Conservation (phyloP, 2,888 invertebrate genomes). For the Andricus curvator region DNA sequence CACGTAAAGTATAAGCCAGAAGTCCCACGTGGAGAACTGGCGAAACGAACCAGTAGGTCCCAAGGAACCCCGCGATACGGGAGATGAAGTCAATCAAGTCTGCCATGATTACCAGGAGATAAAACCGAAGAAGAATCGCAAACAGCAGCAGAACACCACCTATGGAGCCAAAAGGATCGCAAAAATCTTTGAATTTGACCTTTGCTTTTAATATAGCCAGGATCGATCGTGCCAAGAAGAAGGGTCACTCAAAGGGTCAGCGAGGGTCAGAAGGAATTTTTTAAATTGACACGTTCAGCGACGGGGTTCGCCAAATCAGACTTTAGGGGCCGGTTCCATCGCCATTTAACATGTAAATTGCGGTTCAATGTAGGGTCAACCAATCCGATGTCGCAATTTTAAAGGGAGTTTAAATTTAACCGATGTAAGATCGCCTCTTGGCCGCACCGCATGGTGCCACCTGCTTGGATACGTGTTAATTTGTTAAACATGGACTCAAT, state of each 20-base stretch:
- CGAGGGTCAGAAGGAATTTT: slow-evolving; percentile 35
- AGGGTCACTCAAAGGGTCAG: slow-evolving; percentile 16
- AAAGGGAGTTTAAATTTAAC: slow-evolving; percentile 34
- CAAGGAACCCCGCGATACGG: neutral
- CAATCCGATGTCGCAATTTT: slow-evolving; percentile 38
- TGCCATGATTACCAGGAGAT: neutral
- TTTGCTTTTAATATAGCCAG: slow-evolving; percentile 29
- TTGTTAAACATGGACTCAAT: slow-evolving; percentile 40
- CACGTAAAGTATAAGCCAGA: slow-evolving; percentile 66
- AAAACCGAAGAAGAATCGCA: slow-evolving; percentile 5
- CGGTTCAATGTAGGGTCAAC: slow-evolving; percentile 35
- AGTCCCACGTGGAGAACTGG: slow-evolving; percentile 49
- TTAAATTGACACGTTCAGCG: slow-evolving; percentile 37
- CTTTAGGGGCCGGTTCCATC: slow-evolving; percentile 36
- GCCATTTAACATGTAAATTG: slow-evolving; percentile 40
- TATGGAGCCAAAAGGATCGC: slow-evolving; percentile 7
- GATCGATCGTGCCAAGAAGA: slow-evolving; percentile 22
- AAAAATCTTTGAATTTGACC: slow-evolving; percentile 5
- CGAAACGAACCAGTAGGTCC: slow-evolving; percentile 36
- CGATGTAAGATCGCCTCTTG: slow-evolving; percentile 21
- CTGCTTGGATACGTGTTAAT: slow-evolving; percentile 24
- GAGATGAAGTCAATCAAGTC: slow-evolving; percentile 4
- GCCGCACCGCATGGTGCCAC: slow-evolving; percentile 33
- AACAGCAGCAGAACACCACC: slow-evolving; percentile 19
- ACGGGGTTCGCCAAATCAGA: slow-evolving; percentile 30